phyloP scores from a whole-genome alignment of 53 echinoderm and acorn worm genomes.

The Pentamera pediparva region DNA sequence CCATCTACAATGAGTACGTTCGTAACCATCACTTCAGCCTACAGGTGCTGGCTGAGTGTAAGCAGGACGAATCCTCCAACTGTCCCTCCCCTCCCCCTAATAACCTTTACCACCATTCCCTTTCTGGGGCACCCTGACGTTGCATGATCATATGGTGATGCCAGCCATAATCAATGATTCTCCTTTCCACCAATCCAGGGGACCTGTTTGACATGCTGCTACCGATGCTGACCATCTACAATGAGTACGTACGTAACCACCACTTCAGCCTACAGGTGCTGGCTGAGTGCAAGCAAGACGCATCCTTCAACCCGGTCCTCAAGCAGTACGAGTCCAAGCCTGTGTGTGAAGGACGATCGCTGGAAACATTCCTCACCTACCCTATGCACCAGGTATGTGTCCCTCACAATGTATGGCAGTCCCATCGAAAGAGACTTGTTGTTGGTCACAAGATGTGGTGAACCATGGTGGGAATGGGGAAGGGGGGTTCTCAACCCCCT shows the following conservation, averaged over 20 bases:
- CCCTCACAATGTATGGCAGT: no score
- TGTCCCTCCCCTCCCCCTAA: neutral
- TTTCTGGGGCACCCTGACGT: neutral
- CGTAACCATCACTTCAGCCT: slow-evolving; percentile 97
- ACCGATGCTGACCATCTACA: slow-evolving; percentile 98
- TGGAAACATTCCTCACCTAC: slow-evolving; percentile 95
- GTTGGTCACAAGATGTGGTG: no score
- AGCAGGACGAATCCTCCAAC: neutral
- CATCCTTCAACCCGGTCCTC: slow-evolving; percentile 71
- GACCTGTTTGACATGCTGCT: slow-evolving; percentile 99
- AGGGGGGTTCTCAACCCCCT: no score
- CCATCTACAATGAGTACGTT: slow-evolving; percentile 98
- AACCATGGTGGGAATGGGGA: no score
- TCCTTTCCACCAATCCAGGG: slow-evolving; percentile 37
- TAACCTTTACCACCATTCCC: neutral
- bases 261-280: slow-evolving; percentile 98
- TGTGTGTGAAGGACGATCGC: slow-evolving; percentile 81
- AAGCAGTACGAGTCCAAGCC: slow-evolving; percentile 94
- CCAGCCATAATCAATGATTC: neutral
- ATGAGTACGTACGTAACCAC: slow-evolving; percentile 96
- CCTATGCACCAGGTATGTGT: slow-evolving; percentile 95
- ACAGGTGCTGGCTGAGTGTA: slow-evolving; percentile 78
- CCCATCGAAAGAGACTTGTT: no score
- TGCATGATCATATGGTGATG: neutral
- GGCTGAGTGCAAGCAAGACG: slow-evolving; percentile 94